Base-by-base conservation (phyloP, 1,140 invertebrate species). In the Drosophila pallidifrons region DNA sequence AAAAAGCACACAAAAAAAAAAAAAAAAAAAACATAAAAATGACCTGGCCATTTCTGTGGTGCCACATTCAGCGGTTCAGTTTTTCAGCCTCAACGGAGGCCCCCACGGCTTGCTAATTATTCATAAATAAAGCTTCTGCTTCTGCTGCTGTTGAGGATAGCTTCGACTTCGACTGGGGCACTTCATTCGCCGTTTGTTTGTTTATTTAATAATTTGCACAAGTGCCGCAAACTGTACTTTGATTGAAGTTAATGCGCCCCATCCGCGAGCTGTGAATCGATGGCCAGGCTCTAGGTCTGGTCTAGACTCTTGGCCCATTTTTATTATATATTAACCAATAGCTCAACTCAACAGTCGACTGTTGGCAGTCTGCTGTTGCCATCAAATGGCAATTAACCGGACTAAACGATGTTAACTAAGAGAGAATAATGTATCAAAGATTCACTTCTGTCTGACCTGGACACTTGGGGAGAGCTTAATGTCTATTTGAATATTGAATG, bases 171-270 rank as follows among this genome's bases (percentile, higher is more conserved):
- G 43, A 55, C 60, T 49, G 57, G 55, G 35, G 60, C 63, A 70
- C 55, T 76, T 76, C 52, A 67, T 68, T 65, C 63, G 67, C 55
- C 75, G 54, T 69, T 83, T 88, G 74, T 77, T 82, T 90, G 79
- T 90, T 91, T 81, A 87, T 87, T 88, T 82, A 81, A 81, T 75
- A 77, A 91, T 87, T 83, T 83, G 67, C 76, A 88, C 88, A 91
- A 91, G 79, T 91, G 88, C 73, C 72, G 71, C 70, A 88, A 91
- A 91, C 83, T 80, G 83, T 63, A 81, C 70, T 91, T 91, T 91
- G 83, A 91, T 91, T 88, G 81, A 80, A 88, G 83, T 83, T 91
- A 91, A 85, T 88, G 82, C 72, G 77, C 65, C 58, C 47, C 43
- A 32, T 65, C 20, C 49, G 41, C 47, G 43, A 59, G 67, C 25